phyloP scores from a whole-genome alignment of 2,888 invertebrate genomes.

The Andrena bucephala region DNA sequence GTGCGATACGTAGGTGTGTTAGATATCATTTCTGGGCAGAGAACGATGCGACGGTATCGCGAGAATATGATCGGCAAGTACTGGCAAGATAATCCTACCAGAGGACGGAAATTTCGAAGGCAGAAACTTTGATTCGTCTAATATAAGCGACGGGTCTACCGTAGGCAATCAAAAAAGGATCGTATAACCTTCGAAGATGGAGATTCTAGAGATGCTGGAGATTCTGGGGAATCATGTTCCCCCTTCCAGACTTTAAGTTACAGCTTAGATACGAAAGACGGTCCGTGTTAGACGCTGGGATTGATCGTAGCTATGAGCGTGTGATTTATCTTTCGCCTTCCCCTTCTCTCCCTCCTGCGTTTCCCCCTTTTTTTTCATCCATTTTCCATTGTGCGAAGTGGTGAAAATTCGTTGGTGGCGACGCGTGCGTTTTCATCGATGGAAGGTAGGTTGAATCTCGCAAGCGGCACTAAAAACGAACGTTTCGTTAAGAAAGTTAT shows the following conservation, averaged over 20 bases:
- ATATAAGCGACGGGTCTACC: conserved; percentile 47
- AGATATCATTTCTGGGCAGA: conserved; percentile 25
- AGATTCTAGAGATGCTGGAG: conserved; percentile 47
- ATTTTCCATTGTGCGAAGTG: conserved; percentile 13
- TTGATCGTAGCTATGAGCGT: conserved; percentile 65
- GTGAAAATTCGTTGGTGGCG: conserved; percentile 16
- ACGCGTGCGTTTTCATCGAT: conserved; percentile 17
- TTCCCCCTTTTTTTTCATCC: not conserved
- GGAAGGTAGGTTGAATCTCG: not conserved
- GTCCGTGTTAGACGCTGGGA: conserved; percentile 54
- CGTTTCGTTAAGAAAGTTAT: conserved; percentile 51
- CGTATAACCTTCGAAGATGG: conserved; percentile 60
- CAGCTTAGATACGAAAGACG: conserved; percentile 65
- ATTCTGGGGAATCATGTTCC: conserved; percentile 49
- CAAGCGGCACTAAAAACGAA: conserved; percentile 31
- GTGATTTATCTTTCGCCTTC: conserved; percentile 61
- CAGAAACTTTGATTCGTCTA: conserved; percentile 35
- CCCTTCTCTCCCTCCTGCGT: not conserved
- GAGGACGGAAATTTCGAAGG: conserved; percentile 37
- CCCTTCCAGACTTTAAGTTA: conserved; percentile 70
- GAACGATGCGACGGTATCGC: conserved; percentile 19
- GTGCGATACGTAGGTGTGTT: conserved; percentile 26
- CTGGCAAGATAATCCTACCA: conserved; percentile 29
- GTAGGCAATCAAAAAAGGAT: conserved; percentile 79
- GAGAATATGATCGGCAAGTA: conserved; percentile 43